Conservation (phyloP, 2,113 vertebrate species). For the Patagioenas fasciata region DNA sequence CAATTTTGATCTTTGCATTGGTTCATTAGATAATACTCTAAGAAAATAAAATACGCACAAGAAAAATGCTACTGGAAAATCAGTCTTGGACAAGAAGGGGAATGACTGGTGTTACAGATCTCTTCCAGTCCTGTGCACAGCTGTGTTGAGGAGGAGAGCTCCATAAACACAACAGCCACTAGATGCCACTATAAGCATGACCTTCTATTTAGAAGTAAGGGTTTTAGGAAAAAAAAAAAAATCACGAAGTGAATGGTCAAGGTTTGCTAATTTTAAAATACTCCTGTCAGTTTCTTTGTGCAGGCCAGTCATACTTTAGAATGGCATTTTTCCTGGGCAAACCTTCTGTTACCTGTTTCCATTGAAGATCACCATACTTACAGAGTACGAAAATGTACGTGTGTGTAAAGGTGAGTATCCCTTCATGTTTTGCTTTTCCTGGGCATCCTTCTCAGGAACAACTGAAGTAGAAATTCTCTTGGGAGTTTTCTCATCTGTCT, state of each 20-base stretch:
- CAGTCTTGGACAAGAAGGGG: rapidly evolving
- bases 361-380: neutral
- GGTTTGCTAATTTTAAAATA: neutral
- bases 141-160: rapidly evolving
- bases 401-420: neutral
- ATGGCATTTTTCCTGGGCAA: neutral
- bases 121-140: rapidly evolving
- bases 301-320: neutral
- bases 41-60: neutral
- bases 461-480: neutral
- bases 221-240: neutral
- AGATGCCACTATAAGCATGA: conserved; percentile 73
- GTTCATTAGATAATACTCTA: neutral
- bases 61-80: neutral
- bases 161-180: conserved; percentile 31
- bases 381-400: neutral
- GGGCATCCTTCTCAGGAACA: neutral
- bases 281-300: neutral
- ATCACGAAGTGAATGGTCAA: neutral
- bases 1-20: neutral
- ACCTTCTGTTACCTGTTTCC: neutral
- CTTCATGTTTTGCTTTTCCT: neutral
- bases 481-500: neutral
- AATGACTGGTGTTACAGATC: neutral
- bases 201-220: neutral